Conservation (phyloP, 2,888 invertebrate genomes). For the Sphaerophoria rueppellii region DNA sequence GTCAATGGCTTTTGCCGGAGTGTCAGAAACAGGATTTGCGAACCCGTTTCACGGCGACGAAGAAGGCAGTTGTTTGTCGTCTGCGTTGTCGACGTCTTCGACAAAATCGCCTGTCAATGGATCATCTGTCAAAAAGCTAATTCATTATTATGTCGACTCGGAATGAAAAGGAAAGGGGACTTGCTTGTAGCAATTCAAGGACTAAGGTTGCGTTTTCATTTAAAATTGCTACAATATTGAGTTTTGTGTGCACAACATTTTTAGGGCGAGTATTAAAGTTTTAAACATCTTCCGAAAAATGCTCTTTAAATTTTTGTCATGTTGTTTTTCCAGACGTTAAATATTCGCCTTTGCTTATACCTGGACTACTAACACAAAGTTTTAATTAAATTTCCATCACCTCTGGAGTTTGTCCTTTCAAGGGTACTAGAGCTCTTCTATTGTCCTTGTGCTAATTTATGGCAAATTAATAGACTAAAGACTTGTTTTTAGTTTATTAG, state of each 20-base stretch:
- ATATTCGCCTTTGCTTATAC: slow-evolving; percentile 4
- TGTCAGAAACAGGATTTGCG: slow-evolving; percentile 49
- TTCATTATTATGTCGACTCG: slow-evolving; percentile 69
- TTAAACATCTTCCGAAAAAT: not conserved
- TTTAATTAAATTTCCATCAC: slow-evolving; percentile 68
- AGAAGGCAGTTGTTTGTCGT: slow-evolving; percentile 40
- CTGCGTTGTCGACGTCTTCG: not conserved
- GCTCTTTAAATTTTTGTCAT: not conserved
- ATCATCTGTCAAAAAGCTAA: slow-evolving; percentile 72
- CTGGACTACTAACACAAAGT: slow-evolving; percentile 47
- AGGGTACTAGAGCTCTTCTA: slow-evolving; percentile 20
- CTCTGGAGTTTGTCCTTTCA: slow-evolving; percentile 7
- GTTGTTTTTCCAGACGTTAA: not conserved
- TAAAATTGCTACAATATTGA: not conserved
- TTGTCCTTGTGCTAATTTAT: slow-evolving; percentile 57
- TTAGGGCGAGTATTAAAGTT: too few relatives aligned
- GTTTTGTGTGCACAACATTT: not conserved
- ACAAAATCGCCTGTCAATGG: slow-evolving; percentile 49
- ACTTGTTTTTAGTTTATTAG: slow-evolving; percentile 68
- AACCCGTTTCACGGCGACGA: slow-evolving; percentile 16
- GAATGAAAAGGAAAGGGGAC: not conserved
- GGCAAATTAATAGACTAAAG: slow-evolving; percentile 68
- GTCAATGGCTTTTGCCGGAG: slow-evolving; percentile 62
- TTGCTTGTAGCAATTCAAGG: slow-evolving; percentile 35
- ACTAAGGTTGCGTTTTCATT: slow-evolving; percentile 20